Evolutionary conservation across 2,797 vertebrate species (phyloP).

Genomic region (Glossophaga mutica): DNA sequence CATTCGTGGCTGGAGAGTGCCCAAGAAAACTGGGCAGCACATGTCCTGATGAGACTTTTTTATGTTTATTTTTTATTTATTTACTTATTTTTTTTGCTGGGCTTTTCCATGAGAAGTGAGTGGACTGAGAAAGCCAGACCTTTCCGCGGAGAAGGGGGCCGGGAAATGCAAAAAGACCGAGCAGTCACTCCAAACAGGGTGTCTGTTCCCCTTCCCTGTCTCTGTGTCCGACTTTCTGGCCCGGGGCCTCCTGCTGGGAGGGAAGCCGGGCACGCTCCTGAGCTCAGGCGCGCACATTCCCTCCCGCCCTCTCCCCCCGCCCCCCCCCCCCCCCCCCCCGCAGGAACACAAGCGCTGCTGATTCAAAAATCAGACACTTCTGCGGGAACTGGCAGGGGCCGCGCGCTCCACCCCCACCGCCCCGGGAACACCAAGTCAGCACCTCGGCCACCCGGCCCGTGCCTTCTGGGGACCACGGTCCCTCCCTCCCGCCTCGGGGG

Average conservation of each 20-base stretch:
- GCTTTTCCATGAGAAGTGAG: slow-evolving; percentile 60
- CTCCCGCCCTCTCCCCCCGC: neutral
- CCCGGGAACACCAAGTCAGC: slow-evolving; percentile 22
- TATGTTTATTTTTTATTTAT: neutral
- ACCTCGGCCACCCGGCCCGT: neutral
- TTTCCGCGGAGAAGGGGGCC: neutral
- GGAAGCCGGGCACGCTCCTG: neutral
- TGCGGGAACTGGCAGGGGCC: slow-evolving; percentile 14
- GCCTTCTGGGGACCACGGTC: neutral
- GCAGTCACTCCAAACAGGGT: neutral
- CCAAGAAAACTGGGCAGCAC: slow-evolving; percentile 58
- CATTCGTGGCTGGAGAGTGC: slow-evolving; percentile 27
- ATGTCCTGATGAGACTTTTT: neutral
- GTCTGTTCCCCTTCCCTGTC: slow-evolving; percentile 34
- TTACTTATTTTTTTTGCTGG: neutral
- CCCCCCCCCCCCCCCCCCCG: neutral
- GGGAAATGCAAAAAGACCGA: neutral
- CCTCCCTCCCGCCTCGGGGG: slow-evolving; percentile 20
- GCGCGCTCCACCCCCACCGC: neutral
- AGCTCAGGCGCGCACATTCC: slow-evolving; percentile 15
- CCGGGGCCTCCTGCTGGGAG: slow-evolving; percentile 43
- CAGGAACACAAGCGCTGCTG: slow-evolving; percentile 26
- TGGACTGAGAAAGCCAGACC: neutral
- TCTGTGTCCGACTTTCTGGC: neutral
- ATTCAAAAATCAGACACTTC: slow-evolving; percentile 62